Evolutionary conservation across 1,140 invertebrate species (phyloP), one percentile per base, ranked within the genome.

Genomic region (Trissolcus basalis): DNA sequence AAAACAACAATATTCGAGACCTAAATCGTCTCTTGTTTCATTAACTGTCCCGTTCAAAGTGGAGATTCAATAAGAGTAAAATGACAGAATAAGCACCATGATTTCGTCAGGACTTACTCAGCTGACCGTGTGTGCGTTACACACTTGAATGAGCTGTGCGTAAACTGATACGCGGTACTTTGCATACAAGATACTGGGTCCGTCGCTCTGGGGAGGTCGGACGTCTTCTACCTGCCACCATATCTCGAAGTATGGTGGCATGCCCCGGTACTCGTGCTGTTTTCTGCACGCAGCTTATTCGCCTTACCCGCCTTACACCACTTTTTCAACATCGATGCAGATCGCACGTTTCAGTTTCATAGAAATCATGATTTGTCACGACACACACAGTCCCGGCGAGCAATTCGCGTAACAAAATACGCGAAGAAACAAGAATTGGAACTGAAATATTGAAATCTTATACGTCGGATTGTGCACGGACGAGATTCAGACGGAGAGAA

Each of bases 181-280:
- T 80, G 80, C 67, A 80, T 81, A 77, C 74, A 76, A 80, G 78
- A 79, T 80, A 70, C 68, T 71, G 76, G 74, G 63, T 72, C 79
- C 76, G 67, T 63, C 48, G 59, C 74, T 70, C 64, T 81, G 74
- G 83, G 85, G 82, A 85, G 84, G 82, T 85, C 85, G 83, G 58
- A 59, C 79, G 80, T 86, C 85, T 85, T 85, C 84, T 85, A 87
- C 82, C 84, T 86, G 86, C 82, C 85, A 85, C 81, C 73, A 80
- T n/a, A n/a, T 77, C 64, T 65, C 48, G 50, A 58, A 56, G 45
- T 63, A 60, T 65, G 45, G 41, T 48, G 58, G 55, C 36, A 48
- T 55, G 19, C 55, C 48, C 50, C 36, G 39, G 50, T 56, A 60
- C 47, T 33, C 58, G 58, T 13, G 13, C 59, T 75, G 53, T 47